A percentile compares a stretch with the other conserved stretches of the same genome.
These are phyloP conservation scores for Hirudinaria manillensis DNA, from an alignment of 2,888 invertebrate genomes.

Conservation along the genomic window DNA sequence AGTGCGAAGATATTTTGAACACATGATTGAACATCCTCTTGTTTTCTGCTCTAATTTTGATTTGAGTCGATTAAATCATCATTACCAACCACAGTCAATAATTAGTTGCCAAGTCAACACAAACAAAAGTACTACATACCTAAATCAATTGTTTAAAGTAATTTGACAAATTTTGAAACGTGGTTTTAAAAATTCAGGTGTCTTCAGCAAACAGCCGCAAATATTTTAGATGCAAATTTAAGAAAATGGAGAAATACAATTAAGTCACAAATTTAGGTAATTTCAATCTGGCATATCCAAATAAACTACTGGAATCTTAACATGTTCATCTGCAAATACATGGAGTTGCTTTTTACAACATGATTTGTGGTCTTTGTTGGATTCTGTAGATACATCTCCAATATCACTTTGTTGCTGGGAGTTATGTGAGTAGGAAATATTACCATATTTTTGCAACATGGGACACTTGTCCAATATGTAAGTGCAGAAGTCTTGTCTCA, in stretches of 20 bases:
- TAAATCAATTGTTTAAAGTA: no score
- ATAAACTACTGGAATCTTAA: conserved; percentile 33
- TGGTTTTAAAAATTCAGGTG: no score
- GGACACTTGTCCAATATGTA: conserved; percentile 91
- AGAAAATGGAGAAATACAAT: neutral
- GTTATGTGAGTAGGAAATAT: conserved; percentile 73
- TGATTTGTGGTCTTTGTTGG: neutral
- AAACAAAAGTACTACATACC: no score
- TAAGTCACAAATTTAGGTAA: neutral
- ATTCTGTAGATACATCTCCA: conserved; percentile 16
- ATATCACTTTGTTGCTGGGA: conserved; percentile 9
- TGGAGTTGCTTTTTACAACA: conserved; percentile 6
- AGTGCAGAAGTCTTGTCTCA: conserved; percentile 92
- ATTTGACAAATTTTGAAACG: no score
- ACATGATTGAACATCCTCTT: no score
- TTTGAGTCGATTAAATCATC: no score
- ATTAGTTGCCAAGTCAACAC: no score
- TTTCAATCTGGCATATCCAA: conserved; percentile 37
- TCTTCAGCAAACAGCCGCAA: no score
- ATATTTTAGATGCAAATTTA: neutral
- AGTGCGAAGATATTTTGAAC: no score
- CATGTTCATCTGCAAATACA: conserved; percentile 25
- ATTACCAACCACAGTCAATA: no score
- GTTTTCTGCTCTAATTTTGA: no score
- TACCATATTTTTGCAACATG: conserved; percentile 91